These are phyloP conservation scores for Drosophila pandora DNA, from an alignment of 1,140 invertebrate genomes.

Conservation along the genomic window DNA sequence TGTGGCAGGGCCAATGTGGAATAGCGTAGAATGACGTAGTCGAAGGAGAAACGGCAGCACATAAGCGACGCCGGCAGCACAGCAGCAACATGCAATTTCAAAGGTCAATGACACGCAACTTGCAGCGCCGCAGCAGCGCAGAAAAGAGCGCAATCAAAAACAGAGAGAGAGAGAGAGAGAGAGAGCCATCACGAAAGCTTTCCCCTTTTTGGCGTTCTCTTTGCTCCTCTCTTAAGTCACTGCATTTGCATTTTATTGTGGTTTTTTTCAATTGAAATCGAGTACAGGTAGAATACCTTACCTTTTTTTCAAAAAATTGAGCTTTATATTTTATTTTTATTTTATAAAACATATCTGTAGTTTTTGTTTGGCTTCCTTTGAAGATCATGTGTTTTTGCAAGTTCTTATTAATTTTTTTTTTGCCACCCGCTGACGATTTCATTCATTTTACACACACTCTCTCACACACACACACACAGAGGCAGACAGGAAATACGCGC, in stretches of 20 bases:
- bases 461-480: slow-evolving; percentile 18
- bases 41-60: slow-evolving; percentile 42
- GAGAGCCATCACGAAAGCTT: slow-evolving; percentile 16
- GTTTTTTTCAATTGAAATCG: slow-evolving; percentile 31
- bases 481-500: slow-evolving; percentile 73
- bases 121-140: slow-evolving; percentile 50
- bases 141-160: slow-evolving; percentile 22
- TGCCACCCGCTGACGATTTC: slow-evolving; percentile 44
- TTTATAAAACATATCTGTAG: no score
- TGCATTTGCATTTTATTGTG: slow-evolving; percentile 32
- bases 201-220: slow-evolving; percentile 22
- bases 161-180: slow-evolving; percentile 43
- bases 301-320: not conserved
- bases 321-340: not conserved
- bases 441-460: slow-evolving; percentile 50
- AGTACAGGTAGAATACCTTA: not conserved
- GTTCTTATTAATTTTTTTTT: not conserved
- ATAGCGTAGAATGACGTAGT: slow-evolving; percentile 76
- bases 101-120: slow-evolving; percentile 82
- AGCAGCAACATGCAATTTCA: slow-evolving; percentile 78
- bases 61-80: slow-evolving; percentile 41
- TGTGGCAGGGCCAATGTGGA: slow-evolving; percentile 69
- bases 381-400: not conserved
- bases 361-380: no score
- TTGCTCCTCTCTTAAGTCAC: slow-evolving; percentile 3